Evolutionary conservation across 1,140 invertebrate species (phyloP), one percentile per base, ranked within the genome.

Genomic region (Mya arenaria): DNA sequence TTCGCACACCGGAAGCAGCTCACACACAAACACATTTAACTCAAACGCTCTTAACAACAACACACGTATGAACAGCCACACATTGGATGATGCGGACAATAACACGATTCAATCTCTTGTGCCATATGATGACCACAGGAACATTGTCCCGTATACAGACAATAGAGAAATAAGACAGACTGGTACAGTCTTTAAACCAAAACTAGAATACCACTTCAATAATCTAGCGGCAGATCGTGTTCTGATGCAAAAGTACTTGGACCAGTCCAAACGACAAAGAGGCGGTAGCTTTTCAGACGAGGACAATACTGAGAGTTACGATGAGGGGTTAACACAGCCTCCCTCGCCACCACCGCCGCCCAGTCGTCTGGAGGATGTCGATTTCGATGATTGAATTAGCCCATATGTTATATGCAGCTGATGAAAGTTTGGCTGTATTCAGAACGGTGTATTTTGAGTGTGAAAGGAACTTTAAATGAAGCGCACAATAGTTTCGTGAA

Each of bases 251-350:
- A 56, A 66, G 32, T 82, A 65, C 39, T 66, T 82, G 23, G 79
- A 73, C 17, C n/a, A 82, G 32, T 36, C 58, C 5, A 25, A 44
- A 3, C 19, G 34, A 5, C 32, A 48, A 30, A 71, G 79, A 63
- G 55, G 34, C 6, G 65, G 41, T 23, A 65, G 69, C 66, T 82
- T 73, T 36, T 82, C 79, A 1, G 79, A 82, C 63, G 79, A 82
- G 32, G 79, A 82, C n/a, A 82, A 82, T 28, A 82, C 79, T 13
- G 69, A 74, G 58, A 74, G 71, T 65, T 73, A 82, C 28, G 79
- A 82, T 37, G 79, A 82, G 23, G 23, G 52, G 19, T 37, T 72
- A 30, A 36, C 19, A 34, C 69, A 41, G n/a, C 71, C 79, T 23
- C 79, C 79, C 1, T 71, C 78, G 0, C 68, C 68, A 1, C 78